These are phyloP conservation scores for Diadegma fenestrale DNA, from an alignment of 2,888 invertebrate species.

Conservation along the genomic window DNA sequence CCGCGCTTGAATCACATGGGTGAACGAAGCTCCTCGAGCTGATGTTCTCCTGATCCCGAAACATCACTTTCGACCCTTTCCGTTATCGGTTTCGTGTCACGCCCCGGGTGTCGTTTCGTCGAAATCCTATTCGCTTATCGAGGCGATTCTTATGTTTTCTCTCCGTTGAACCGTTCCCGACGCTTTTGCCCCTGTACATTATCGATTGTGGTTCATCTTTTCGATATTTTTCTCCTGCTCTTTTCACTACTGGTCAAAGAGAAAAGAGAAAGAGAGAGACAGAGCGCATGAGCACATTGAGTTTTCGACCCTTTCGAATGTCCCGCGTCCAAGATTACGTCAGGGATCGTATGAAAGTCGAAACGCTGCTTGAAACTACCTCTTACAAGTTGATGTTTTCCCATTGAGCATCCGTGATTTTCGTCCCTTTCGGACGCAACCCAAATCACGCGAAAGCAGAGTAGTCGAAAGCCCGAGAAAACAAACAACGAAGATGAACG, in stretches of 20 bases:
- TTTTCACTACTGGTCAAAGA: neutral
- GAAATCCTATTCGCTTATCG: conserved; percentile 63
- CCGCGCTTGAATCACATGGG: no score
- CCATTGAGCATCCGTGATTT: conserved; percentile 60
- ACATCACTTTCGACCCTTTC: conserved; percentile 70
- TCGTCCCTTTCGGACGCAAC: conserved; percentile 69
- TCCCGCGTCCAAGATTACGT: conserved; percentile 30
- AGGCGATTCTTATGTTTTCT: conserved; percentile 50
- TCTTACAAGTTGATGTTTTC: conserved; percentile 37
- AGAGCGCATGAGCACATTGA: neutral
- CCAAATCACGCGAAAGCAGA: conserved; percentile 62
- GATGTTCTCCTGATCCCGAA: conserved; percentile 61
- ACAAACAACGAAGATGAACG: conserved; percentile 6
- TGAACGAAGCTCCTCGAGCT: conserved; percentile 33
- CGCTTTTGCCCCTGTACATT: conserved; percentile 3
- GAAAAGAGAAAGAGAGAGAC: conserved; percentile 16
- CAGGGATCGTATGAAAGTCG: neutral
- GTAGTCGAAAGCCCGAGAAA: conserved; percentile 33
- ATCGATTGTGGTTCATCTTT: neutral
- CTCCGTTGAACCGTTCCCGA: neutral
- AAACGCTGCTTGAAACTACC: neutral
- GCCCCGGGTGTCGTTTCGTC: conserved; percentile 58
- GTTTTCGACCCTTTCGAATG: conserved; percentile 60
- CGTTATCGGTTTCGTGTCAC: conserved; percentile 68
- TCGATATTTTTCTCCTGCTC: neutral